Conservation (phyloP, 1,140 invertebrate genomes). For the Arctopsyche grandis region DNA sequence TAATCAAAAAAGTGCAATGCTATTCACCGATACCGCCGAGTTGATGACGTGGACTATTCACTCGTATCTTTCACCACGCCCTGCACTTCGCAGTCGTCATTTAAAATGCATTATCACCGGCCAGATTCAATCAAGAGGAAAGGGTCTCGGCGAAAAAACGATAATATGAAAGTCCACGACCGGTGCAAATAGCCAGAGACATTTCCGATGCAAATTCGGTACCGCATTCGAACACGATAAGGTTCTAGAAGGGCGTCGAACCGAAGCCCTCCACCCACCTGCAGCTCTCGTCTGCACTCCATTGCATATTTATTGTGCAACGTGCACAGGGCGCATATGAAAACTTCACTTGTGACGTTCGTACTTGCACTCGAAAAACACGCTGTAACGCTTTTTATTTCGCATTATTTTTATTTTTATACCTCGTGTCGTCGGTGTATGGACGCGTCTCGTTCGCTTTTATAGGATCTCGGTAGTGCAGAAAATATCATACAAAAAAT, state of each 20-base stretch:
- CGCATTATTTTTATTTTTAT: neutral
- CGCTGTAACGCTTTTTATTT: no score
- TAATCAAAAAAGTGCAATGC: no score
- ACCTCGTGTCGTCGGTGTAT: neutral
- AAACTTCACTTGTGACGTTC: no score
- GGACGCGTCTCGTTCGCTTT: neutral
- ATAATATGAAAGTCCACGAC: no score
- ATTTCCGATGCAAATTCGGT: slow-evolving; percentile 28
- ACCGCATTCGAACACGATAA: neutral
- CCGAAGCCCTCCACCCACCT: neutral
- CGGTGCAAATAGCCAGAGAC: neutral
- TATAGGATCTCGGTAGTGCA: neutral
- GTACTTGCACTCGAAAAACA: no score
- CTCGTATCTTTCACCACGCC: no score
- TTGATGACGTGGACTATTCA: no score
- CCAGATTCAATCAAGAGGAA: no score
- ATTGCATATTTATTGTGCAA: slow-evolving; percentile 1
- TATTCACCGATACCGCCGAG: no score
- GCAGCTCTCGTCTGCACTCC: neutral
- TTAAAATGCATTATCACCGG: no score
- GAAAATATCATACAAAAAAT: slow-evolving; percentile 1
- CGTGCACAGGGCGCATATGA: neutral
- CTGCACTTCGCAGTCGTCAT: no score
- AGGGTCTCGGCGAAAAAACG: no score
- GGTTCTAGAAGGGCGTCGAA: neutral